phyloP scores from a whole-genome alignment of 1,140 invertebrate genomes.

The Aplysia californica region DNA sequence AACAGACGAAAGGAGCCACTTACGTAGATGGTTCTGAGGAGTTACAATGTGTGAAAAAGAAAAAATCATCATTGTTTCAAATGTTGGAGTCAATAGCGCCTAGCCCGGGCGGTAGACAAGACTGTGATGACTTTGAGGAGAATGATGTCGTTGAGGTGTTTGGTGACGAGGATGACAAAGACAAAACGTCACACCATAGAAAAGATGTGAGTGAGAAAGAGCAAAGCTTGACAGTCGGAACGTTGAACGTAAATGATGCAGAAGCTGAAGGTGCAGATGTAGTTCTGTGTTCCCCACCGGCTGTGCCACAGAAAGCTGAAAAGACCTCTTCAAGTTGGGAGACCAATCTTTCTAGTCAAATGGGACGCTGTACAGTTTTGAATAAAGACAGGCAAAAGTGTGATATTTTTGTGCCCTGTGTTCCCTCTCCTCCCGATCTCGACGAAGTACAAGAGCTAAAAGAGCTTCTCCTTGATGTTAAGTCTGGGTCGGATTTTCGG shows the following conservation, averaged over 20 bases:
- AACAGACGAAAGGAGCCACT: not conserved
- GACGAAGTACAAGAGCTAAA: constrained; percentile 28
- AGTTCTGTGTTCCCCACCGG: not conserved
- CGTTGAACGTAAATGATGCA: constrained; percentile 1
- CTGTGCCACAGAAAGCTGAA: not conserved
- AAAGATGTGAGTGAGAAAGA: too few species aligned
- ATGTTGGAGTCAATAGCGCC: not conserved
- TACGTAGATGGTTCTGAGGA: not conserved
- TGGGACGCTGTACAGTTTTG: too few species aligned
- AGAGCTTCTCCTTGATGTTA: constrained; percentile 31
- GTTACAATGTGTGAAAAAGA: too few species aligned
- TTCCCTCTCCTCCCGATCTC: constrained; percentile 35
- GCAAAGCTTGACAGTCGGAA: too few species aligned
- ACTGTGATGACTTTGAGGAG: constrained; percentile 20
- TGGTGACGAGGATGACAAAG: not conserved
- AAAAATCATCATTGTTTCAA: not conserved
- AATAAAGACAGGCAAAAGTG: too few species aligned
- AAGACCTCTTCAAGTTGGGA: too few species aligned
- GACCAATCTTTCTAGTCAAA: too few species aligned
- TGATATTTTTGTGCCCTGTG: too few species aligned
- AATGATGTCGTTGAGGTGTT: not conserved
- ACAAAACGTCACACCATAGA: too few species aligned
- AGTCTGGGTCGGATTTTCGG: constrained; percentile 22
- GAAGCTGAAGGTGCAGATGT: constrained; percentile 26
- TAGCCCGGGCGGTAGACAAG: not conserved